Evolutionary conservation across 2,113 vertebrate species (phyloP).

Genomic region (Cololabis saira): DNA sequence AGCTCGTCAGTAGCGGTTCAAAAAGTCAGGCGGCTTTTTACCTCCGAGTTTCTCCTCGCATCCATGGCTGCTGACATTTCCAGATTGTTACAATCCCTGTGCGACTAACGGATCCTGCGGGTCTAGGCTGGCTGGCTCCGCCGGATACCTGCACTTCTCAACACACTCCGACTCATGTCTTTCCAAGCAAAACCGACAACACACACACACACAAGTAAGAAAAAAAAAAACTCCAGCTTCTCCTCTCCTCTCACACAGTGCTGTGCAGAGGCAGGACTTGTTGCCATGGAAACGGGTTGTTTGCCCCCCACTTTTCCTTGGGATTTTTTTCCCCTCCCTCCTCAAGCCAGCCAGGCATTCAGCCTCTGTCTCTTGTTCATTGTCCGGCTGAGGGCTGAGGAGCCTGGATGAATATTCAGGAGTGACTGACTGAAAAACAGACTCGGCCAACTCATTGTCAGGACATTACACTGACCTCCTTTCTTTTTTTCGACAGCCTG

Average conservation of each 20-base stretch:
- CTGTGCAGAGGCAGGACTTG: conserved; percentile 78
- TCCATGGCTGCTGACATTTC: conserved; percentile 71
- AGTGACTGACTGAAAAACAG: conserved; percentile 26
- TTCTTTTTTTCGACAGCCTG: too few species aligned
- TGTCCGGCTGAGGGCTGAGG: conserved; percentile 54
- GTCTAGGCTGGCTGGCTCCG: conserved; percentile 26
- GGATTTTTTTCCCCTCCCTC: conserved; percentile 41
- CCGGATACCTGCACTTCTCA: conserved; percentile 68
- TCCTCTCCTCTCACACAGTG: conserved; percentile 66
- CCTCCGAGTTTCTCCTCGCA: conserved; percentile 67
- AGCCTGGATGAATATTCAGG: conserved; percentile 72
- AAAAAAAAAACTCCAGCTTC: conserved; percentile 50
- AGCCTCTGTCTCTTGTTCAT: conserved; percentile 67
- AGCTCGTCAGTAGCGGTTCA: conserved; percentile 19
- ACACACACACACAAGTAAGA: background rate
- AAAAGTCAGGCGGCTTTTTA: conserved; percentile 59
- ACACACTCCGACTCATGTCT: conserved; percentile 72
- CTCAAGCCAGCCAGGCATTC: conserved; percentile 54
- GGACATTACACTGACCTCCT: too few species aligned
- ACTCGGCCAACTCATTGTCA: too few species aligned
- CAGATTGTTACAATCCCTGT: conserved; percentile 50
- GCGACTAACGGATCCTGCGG: conserved; percentile 46
- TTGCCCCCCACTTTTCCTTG: conserved; percentile 72
- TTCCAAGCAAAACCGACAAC: conserved; percentile 65
- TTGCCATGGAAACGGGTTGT: conserved; percentile 77